phyloP scores from a whole-genome alignment of 2,888 invertebrate genomes.

The Lasiommata megera region DNA sequence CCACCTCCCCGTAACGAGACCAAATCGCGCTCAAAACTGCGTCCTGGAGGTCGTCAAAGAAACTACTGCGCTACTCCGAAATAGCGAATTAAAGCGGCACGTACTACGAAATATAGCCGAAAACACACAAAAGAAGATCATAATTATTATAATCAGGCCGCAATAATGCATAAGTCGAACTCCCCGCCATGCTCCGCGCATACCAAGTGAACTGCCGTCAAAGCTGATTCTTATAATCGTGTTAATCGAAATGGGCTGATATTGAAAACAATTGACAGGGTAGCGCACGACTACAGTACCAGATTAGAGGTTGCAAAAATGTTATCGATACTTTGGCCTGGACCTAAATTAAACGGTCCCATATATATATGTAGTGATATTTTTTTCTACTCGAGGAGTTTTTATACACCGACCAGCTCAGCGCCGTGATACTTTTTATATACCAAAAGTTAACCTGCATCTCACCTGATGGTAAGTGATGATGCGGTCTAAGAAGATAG shows the following conservation, averaged over 20 bases:
- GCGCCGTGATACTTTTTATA: too few relatives aligned
- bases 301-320: conserved; percentile 37
- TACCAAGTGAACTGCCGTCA: conserved; percentile 64
- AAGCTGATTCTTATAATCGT: conserved; percentile 72
- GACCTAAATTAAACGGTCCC: too few relatives aligned
- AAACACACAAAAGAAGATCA: conserved; percentile 42
- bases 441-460: too few relatives aligned
- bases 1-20: too few relatives aligned
- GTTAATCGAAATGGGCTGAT: conserved; percentile 75
- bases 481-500: too few relatives aligned
- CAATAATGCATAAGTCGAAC: conserved; percentile 57
- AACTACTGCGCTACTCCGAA: too few relatives aligned
- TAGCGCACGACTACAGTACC: conserved; percentile 62
- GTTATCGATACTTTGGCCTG: conserved; percentile 29
- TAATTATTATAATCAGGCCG: conserved; percentile 64
- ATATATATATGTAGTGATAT: too few relatives aligned
- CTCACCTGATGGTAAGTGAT: too few relatives aligned
- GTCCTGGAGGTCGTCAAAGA: too few relatives aligned
- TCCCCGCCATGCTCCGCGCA: conserved; percentile 46
- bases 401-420: too few relatives aligned
- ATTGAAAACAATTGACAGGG: conserved; percentile 79
- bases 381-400: too few relatives aligned
- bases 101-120: conserved; percentile 37
- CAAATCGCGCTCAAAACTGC: too few relatives aligned
- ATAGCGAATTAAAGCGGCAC: neutral